A percentile compares a stretch with the other conserved stretches of the same genome.
These are phyloP conservation scores for Pseudochirops corinnae DNA, from an alignment of 2,797 vertebrate species.

Conservation along the genomic window DNA sequence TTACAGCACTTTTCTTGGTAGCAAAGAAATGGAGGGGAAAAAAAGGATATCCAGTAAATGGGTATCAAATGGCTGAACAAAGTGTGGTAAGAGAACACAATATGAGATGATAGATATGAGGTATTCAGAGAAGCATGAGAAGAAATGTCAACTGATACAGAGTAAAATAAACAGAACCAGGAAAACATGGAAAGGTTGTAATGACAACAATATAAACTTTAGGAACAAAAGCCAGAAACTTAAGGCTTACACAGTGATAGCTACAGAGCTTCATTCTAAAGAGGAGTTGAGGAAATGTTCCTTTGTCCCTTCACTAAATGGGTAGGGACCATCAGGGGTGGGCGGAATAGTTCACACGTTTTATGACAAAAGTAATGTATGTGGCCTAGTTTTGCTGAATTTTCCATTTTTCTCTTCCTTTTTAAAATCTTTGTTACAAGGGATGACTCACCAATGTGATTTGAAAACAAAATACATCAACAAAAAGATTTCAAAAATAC, in stretches of 20 bases:
- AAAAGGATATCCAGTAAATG: not conserved
- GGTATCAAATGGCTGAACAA: not conserved
- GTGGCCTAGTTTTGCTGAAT: not conserved
- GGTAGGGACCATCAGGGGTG: not conserved
- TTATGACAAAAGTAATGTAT: not conserved
- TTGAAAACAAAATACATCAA: not conserved
- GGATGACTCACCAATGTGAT: not conserved
- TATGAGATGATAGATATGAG: not conserved
- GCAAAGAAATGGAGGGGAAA: not conserved
- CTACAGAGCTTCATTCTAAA: not conserved
- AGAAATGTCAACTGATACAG: not conserved
- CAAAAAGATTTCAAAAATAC: not conserved
- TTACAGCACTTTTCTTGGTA: not conserved
- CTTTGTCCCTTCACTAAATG: not conserved
- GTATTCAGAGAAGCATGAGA: not conserved
- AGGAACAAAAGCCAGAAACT: not conserved
- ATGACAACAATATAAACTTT: not conserved
- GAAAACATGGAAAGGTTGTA: not conserved
- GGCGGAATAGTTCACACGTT: not conserved
- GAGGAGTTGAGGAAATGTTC: not conserved
- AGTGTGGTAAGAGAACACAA: not conserved
- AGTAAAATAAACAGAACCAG: not conserved
- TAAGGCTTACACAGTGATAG: not conserved
- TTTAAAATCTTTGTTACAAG: not conserved
- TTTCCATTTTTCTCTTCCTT: not conserved